phyloP scores from a whole-genome alignment of 2,113 vertebrate genomes.

The Todiramphus chloris region DNA sequence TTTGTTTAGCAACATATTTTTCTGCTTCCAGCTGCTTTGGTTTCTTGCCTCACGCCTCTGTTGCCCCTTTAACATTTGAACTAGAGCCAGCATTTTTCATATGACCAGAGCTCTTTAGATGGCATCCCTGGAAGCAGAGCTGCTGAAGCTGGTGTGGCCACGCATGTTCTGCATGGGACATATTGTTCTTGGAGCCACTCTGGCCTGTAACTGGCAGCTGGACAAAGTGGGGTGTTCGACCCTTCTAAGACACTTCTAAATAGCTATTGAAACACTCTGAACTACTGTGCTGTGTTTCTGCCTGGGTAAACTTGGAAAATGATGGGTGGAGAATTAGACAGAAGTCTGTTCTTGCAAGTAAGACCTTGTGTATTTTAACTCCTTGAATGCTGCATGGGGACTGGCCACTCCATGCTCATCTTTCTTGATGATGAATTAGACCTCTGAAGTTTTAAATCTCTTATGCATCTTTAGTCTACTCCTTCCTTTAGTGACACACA shows the following conservation, averaged over 20 bases:
- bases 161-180: not conserved
- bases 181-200: not conserved
- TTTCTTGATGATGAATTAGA: not conserved
- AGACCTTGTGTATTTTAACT: not conserved
- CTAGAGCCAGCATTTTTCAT: not conserved
- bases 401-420: not conserved
- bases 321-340: not conserved
- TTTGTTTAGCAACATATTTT: not conserved
- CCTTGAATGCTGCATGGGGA: not conserved
- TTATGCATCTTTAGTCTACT: not conserved
- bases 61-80: not conserved
- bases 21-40: not conserved
- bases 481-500: not conserved
- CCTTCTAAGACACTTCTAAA: not conserved
- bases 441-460: not conserved
- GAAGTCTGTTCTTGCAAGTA: not conserved
- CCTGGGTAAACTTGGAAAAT: not conserved
- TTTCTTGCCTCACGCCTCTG: not conserved
- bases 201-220: not conserved
- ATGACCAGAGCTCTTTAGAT: not conserved
- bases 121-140: not conserved
- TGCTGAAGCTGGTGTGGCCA: not conserved
- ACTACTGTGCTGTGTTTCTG: not conserved
- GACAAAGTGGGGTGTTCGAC: not conserved
- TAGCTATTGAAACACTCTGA: not conserved